Conservation (phyloP, 2,113 vertebrate species). For the Delphinus delphis region DNA sequence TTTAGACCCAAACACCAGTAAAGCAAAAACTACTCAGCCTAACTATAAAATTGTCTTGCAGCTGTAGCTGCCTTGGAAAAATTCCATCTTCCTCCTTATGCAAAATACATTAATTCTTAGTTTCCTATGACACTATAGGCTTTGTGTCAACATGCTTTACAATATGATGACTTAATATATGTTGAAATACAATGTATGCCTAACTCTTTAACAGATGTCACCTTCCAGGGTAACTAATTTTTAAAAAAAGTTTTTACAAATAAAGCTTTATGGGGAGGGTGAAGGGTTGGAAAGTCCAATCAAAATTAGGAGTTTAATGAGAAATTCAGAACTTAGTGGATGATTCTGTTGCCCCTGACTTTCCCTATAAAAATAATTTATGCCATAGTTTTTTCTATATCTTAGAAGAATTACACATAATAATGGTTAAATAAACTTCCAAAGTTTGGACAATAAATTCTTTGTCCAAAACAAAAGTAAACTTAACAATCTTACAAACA, state of each 20-base stretch:
- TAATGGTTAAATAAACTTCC: neutral
- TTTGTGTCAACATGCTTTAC: slow-evolving; percentile 50
- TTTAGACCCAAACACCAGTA: neutral
- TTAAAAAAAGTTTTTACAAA: neutral
- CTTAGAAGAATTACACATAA: slow-evolving; percentile 4
- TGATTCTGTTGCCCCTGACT: neutral
- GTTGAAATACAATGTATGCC: slow-evolving; percentile 25
- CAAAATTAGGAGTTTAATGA: neutral
- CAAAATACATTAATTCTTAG: slow-evolving; percentile 36
- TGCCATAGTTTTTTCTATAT: neutral
- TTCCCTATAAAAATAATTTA: neutral
- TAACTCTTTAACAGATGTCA: neutral
- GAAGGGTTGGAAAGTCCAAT: slow-evolving; percentile 34
- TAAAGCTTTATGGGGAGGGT: neutral
- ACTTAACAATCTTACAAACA: slow-evolving; percentile 23
- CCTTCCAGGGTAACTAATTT: neutral
- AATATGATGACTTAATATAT: slow-evolving; percentile 36
- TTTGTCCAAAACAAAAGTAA: slow-evolving; percentile 8
- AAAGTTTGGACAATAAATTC: neutral
- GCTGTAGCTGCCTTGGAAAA: neutral
- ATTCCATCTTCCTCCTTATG: neutral
- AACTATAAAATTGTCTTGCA: neutral
- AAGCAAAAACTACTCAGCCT: neutral
- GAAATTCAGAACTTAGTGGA: neutral
- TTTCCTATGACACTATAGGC: neutral